Conservation (phyloP, 1,140 invertebrate species). For the Probaryconus sp. region DNA sequence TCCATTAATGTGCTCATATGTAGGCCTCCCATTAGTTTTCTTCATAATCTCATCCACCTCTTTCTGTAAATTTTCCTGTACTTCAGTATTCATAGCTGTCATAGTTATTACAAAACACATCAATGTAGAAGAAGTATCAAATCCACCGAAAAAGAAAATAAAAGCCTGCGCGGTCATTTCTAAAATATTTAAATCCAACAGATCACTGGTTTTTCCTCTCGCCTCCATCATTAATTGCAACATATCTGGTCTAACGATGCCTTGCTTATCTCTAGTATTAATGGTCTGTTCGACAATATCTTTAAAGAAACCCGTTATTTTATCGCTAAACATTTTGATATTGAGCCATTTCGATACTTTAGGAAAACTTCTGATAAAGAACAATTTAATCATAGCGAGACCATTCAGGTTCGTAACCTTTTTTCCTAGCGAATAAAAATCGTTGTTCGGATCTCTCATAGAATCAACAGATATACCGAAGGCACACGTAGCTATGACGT, state of each 20-base stretch:
- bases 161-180: slow-evolving; percentile 65
- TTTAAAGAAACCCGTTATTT: slow-evolving; percentile 63
- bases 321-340: slow-evolving; percentile 40
- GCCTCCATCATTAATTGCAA: slow-evolving; percentile 78
- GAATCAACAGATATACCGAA: slow-evolving; percentile 10
- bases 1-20: slow-evolving; percentile 72
- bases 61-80: slow-evolving; percentile 80
- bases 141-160: slow-evolving; percentile 65
- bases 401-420: background rate
- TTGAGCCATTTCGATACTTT: slow-evolving; percentile 31
- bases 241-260: slow-evolving; percentile 77
- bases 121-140: slow-evolving; percentile 80
- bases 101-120: slow-evolving; percentile 78
- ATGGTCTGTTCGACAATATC: slow-evolving; percentile 75
- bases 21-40: slow-evolving; percentile 64
- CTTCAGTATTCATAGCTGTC: slow-evolving; percentile 80
- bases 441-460: slow-evolving; percentile 5
- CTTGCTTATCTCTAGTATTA: slow-evolving; percentile 73
- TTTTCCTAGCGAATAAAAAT: slow-evolving; percentile 8
- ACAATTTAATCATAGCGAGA: slow-evolving; percentile 70
- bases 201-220: slow-evolving; percentile 57
- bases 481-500: slow-evolving; percentile 8
- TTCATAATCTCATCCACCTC: slow-evolving; percentile 78
- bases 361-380: slow-evolving; percentile 19
- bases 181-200: slow-evolving; percentile 57